phyloP scores from a whole-genome alignment of 2,113 vertebrate species.

The Mellivora capensis region DNA sequence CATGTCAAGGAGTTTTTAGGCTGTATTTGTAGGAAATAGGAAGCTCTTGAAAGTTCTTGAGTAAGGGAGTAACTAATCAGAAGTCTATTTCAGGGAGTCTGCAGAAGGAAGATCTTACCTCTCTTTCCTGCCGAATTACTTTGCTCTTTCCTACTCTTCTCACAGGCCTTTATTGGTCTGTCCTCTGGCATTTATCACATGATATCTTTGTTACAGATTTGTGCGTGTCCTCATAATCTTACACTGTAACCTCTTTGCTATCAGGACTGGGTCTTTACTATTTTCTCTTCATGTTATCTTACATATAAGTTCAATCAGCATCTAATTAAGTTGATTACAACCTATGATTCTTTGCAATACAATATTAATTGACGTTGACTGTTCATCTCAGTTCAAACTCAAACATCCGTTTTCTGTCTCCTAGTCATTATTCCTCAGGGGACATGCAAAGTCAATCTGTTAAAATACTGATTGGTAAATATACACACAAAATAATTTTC shows the following conservation, averaged over 20 bases:
- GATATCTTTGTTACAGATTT: not conserved
- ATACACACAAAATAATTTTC: not conserved
- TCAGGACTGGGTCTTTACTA: not conserved
- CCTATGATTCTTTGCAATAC: not conserved
- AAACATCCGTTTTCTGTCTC: not conserved
- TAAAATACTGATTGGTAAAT: constrained; percentile 8
- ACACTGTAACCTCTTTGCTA: not conserved
- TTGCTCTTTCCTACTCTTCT: not conserved
- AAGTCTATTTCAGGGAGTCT: not conserved
- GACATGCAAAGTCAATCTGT: not conserved
- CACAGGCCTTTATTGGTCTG: not conserved
- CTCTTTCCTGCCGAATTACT: not conserved
- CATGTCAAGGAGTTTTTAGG: not conserved
- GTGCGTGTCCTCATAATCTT: not conserved
- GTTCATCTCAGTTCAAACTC: constrained; percentile 19
- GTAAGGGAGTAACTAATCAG: not conserved
- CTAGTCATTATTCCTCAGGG: constrained; percentile 34
- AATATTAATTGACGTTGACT: not conserved
- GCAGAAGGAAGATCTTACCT: not conserved
- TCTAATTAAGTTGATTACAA: not conserved
- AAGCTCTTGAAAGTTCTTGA: not conserved
- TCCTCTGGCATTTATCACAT: not conserved
- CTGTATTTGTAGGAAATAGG: not conserved
- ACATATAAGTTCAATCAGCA: not conserved
- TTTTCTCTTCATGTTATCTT: not conserved